Base-by-base conservation (phyloP, 2,113 vertebrate genomes). In the Salminus brasiliensis region DNA sequence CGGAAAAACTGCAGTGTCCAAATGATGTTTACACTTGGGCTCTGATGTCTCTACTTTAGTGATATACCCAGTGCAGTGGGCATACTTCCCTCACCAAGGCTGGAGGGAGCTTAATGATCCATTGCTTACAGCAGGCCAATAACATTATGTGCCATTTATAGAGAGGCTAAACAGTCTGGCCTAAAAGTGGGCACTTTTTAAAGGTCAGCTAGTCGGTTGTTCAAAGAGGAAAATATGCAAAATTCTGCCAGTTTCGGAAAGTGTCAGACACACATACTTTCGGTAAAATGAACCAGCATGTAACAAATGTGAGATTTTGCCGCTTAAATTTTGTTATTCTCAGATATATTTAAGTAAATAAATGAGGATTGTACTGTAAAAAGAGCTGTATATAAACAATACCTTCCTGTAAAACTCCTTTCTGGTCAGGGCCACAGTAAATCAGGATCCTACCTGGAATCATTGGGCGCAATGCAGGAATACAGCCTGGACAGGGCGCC, bases 1-100 rank as follows among this genome's bases (percentile, higher is more conserved):
- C 93, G 92, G 92, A 92, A 95, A 97, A 95, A 92, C 86, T 89
- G 88, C 87, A 85, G 87, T 89, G 89, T 95, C 91, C 92, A 94
- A 93, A 94, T 89, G 84, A 92, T 94, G 88, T 92, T 94, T 93
- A 89, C 89, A 92, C 83, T 93, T 90, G 86, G 90, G 84, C 83
- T 89, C 87, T 84, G 92, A 91, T 88, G 88, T 90, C 90, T 93
- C 83, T 93, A 88, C 92, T 94, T 55, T 91, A 95, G 88, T 92
- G 92, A 95, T 94, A 93, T 73, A 88, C 83, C 84, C 81, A 67
- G 85, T 87, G 85, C 77, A 77, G 57, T 79, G 83, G 83, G 76
- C 39, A 85, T 83, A 69, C 71, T 89, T 90, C 87, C 82, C 85
- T 77, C 78, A 75, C 63, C 83, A 78, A 81, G 72, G 43, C 84